These are phyloP conservation scores for Neolamprologus falcicula DNA, from an alignment of 2,113 vertebrate species.

Conservation along the genomic window DNA sequence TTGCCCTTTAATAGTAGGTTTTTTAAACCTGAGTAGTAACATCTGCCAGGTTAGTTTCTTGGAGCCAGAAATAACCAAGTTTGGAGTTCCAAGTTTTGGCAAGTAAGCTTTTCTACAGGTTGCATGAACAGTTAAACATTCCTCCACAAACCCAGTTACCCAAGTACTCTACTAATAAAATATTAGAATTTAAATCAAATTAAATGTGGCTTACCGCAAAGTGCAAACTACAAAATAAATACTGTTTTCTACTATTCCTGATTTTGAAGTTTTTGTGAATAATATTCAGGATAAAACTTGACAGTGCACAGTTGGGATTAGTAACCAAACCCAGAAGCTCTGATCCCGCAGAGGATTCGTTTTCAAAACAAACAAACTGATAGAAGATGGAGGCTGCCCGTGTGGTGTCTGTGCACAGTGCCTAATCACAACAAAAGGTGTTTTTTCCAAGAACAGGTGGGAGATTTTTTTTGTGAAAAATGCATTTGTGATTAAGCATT, in stretches of 20 bases:
- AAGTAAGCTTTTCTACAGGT: neutral
- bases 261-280: neutral
- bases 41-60: neutral
- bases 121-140: neutral
- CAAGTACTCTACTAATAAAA: neutral
- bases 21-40: neutral
- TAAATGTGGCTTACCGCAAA: neutral
- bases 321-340: neutral
- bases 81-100: neutral
- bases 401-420: neutral
- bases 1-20: neutral
- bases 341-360: accelerated
- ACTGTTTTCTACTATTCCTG: neutral
- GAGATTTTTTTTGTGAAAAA: neutral
- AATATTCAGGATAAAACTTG: neutral
- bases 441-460: neutral
- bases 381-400: neutral
- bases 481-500: neutral
- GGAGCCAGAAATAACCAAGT: neutral
- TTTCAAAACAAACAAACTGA: neutral
- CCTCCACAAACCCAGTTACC: neutral
- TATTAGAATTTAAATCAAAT: neutral
- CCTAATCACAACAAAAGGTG: neutral
- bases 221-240: neutral
- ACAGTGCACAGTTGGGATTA: neutral